Percentiles rank a stretch among this genome's conserved stretches.
These are phyloP conservation scores for Caenorhabditis doughertyi DNA, from an alignment of 2,888 invertebrate genomes.

Conservation along the genomic window DNA sequence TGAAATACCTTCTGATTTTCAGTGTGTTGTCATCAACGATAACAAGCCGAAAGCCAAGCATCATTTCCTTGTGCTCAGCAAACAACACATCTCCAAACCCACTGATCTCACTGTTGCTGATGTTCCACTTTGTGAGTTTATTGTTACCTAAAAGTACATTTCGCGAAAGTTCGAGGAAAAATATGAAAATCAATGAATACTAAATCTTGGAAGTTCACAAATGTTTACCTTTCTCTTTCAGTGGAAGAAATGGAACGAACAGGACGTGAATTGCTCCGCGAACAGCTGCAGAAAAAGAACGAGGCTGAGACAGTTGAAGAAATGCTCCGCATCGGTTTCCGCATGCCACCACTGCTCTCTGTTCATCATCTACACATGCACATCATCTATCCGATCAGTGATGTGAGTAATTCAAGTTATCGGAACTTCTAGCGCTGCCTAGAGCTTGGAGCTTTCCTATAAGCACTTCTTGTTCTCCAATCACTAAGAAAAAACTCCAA, in stretches of 20 bases:
- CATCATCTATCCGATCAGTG: slow-evolving; percentile 82
- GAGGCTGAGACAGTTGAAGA: slow-evolving; percentile 76
- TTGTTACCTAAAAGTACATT: background rate
- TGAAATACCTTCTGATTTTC: too few species aligned
- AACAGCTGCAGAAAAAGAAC: slow-evolving; percentile 71
- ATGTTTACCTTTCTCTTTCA: slow-evolving; percentile 58
- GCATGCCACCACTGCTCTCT: slow-evolving; percentile 84
- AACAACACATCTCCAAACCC: slow-evolving; percentile 83
- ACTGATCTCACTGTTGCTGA: slow-evolving; percentile 82
- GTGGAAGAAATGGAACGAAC: slow-evolving; percentile 74
- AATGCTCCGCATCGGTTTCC: slow-evolving; percentile 83
- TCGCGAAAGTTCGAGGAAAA: too few species aligned
- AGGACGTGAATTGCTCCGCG: slow-evolving; percentile 72
- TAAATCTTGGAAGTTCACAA: too few species aligned
- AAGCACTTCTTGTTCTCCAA: too few species aligned
- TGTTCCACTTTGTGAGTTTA: slow-evolving; percentile 78
- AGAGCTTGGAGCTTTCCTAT: too few species aligned
- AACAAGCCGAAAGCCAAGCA: slow-evolving; percentile 83
- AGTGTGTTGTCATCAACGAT: slow-evolving; percentile 82
- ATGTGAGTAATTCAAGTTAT: too few species aligned
- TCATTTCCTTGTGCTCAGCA: slow-evolving; percentile 83
- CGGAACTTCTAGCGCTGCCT: too few species aligned
- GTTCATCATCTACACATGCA: slow-evolving; percentile 84
- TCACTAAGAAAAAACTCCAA: background rate
- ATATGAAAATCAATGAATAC: too few species aligned